Base-by-base conservation (phyloP, 1,140 invertebrate species). In the Camponotus vicinus region DNA sequence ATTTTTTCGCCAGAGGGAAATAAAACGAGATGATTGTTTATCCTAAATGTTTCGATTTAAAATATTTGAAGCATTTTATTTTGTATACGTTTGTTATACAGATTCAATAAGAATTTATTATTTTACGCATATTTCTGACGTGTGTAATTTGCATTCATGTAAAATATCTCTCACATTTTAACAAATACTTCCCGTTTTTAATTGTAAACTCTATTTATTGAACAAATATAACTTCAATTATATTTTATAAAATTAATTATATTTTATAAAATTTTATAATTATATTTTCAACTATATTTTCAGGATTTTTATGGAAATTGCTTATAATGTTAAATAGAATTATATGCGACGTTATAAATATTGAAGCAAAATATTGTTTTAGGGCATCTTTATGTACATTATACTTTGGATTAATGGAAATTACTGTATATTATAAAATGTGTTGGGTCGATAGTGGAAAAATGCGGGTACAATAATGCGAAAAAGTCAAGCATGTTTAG, bases 401-500 rank as follows among this genome's bases (percentile, higher is more conserved):
- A 15, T 49, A 66, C 13, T 64, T 78, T 66, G n/a, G 0, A 13
- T 13, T 61, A 42, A 61, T 9, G 21, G 18, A 55, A 15, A 15
- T 76, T 76, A 64, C 34, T 55, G 27, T 15, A 32, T 11, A 45
- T 18, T 13, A 7, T 40, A 40, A 27, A 27, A 27, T 27, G 27
- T 40, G 34, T 15, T n/a, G 9, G 37, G 34, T 69, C n/a, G 21
- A 70, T 55, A 18, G 34, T 34, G 32, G 52, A 45, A 49, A 45
- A 61, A 21, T 61, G 37, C 32, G 7, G 49, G 21, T 45, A 52
- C 11, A 13, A 80, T 55, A 18, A 80, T 21, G 37, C n/a, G 37
- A 83, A 52, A 52, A 75, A 63, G 73, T 83, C 79, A 75, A n/a
- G 32, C 79, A 83, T 69, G 79, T 83, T 75, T 21, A 18, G 79